A percentile compares a stretch with the other conserved stretches of the same genome.
phyloP scores from a whole-genome alignment of 1,140 invertebrate species.

The Schlechtendalia chinensis region DNA sequence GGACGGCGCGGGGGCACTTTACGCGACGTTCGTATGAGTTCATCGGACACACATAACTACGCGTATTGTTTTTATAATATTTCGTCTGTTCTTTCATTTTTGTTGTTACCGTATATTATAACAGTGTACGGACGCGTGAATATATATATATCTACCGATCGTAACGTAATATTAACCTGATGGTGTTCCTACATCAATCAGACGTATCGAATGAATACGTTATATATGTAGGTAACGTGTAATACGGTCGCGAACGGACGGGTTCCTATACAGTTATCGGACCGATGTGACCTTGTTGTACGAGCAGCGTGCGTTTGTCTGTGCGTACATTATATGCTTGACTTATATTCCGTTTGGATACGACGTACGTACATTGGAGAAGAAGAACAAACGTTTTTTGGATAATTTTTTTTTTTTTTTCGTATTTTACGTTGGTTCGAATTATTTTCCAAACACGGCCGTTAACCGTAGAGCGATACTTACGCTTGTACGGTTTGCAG shows the following conservation, averaged over 20 bases:
- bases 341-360: not conserved
- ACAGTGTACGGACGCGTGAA: not conserved
- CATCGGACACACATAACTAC: not conserved
- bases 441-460: too few relatives aligned
- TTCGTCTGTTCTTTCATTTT: not conserved
- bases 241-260: not conserved
- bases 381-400: too few relatives aligned
- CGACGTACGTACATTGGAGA: too few relatives aligned
- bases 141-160: not conserved
- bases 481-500: too few relatives aligned
- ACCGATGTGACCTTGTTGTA: slow-evolving; percentile 4
- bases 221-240: not conserved
- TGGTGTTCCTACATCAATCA: too few relatives aligned
- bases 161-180: not conserved
- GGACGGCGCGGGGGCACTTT: too few relatives aligned
- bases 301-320: not conserved
- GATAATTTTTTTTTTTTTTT: too few relatives aligned
- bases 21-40: not conserved
- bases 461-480: too few relatives aligned
- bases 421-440: too few relatives aligned
- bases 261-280: slow-evolving; percentile 11
- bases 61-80: not conserved
- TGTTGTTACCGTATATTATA: not conserved
- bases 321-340: not conserved
- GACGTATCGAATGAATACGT: not conserved